Evolutionary conservation across 2,797 vertebrate genomes (phyloP).

Genomic region (Orestias chungarensis): DNA sequence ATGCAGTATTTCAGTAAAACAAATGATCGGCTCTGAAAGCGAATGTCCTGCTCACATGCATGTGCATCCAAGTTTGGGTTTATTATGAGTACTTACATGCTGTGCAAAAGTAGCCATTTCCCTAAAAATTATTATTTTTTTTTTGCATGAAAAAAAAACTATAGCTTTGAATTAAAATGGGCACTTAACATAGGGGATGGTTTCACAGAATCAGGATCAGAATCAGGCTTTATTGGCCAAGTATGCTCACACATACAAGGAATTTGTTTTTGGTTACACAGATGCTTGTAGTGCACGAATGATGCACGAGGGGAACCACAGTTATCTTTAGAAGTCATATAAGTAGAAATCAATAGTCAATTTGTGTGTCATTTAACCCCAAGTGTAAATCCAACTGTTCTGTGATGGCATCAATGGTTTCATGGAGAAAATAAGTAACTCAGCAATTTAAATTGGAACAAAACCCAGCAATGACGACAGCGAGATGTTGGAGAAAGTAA

Average conservation of each 20-base stretch:
- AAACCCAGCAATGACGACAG: not conserved
- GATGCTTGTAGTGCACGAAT: no score
- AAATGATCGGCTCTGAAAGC: constrained; percentile 14
- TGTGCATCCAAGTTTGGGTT: not conserved
- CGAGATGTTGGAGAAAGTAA: not conserved
- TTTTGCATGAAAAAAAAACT: not conserved
- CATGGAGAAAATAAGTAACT: not conserved
- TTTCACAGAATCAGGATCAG: no score
- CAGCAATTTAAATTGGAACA: not conserved
- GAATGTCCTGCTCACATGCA: constrained; percentile 25
- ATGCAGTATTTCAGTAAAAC: constrained; percentile 59
- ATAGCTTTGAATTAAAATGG: not conserved
- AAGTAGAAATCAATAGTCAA: not conserved
- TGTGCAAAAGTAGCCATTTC: not conserved
- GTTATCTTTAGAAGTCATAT: not conserved
- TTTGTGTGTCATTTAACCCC: not conserved
- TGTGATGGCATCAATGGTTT: not conserved
- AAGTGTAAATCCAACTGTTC: not conserved
- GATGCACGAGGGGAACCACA: not conserved
- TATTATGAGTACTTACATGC: not conserved
- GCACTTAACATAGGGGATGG: not conserved
- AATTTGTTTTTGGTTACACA: no score
- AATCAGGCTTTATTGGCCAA: no score
- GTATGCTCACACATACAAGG: no score
- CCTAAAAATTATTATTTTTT: not conserved